These are phyloP conservation scores for Emydura subglobosa DNA, from an alignment of 2,113 vertebrate genomes.

Conservation along the genomic window DNA sequence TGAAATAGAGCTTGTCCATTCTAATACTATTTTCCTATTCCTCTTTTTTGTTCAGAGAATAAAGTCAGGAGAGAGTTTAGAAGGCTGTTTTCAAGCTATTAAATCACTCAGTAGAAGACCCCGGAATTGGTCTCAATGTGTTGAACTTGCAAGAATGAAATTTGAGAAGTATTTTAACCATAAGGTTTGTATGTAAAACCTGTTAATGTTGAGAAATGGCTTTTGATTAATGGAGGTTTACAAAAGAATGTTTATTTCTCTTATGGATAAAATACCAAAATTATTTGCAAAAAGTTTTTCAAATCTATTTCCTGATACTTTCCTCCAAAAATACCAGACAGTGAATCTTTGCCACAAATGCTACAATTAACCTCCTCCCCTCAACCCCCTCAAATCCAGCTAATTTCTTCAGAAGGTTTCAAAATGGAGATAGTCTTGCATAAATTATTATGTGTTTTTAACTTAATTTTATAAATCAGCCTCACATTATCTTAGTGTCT, in stretches of 20 bases:
- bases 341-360: neutral
- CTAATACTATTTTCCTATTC: neutral
- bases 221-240: neutral
- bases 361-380: neutral
- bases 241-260: neutral
- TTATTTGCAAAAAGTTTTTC: neutral
- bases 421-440: neutral
- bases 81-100: constrained; percentile 95
- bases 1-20: neutral
- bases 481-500: neutral
- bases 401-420: neutral
- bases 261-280: neutral
- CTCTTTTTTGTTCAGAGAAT: constrained; percentile 84
- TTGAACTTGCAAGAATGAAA: constrained; percentile 91
- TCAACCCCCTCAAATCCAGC: neutral
- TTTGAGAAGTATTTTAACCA: constrained; percentile 99
- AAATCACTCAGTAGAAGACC: constrained; percentile 94
- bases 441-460: neutral
- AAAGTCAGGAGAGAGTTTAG: constrained; percentile 92
- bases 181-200: constrained; percentile 85
- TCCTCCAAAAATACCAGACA: neutral
- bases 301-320: neutral
- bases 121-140: constrained; percentile 89
- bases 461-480: neutral
- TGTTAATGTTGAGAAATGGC: neutral